phyloP scores from a whole-genome alignment of 2,113 vertebrate genomes.

The Odontophorus gujanensis region DNA sequence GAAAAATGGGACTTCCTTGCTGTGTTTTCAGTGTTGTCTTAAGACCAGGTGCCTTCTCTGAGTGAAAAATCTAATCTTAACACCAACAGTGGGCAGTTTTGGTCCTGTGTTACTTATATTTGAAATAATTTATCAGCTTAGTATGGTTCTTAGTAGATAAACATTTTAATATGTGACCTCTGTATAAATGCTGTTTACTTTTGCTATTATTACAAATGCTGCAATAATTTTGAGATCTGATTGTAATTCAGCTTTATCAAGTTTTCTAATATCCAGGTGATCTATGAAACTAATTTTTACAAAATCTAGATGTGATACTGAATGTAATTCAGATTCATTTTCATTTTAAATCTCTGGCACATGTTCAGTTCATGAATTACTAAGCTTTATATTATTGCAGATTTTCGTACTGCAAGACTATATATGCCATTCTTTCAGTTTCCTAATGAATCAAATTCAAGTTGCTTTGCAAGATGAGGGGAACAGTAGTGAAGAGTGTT shows the following conservation, averaged over 20 bases:
- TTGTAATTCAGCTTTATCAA: not conserved
- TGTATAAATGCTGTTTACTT: not conserved
- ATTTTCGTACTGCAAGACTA: conserved; percentile 2
- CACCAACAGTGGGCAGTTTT: not conserved
- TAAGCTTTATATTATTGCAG: conserved; percentile 9
- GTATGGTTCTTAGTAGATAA: not conserved
- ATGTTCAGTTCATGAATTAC: not conserved
- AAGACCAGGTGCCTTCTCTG: not conserved
- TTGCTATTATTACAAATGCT: not conserved
- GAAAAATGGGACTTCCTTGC: not conserved
- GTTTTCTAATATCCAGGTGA: not conserved
- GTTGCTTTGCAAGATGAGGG: not conserved
- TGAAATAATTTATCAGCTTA: not conserved
- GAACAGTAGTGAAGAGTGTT: not conserved
- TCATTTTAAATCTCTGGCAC: conserved; percentile 45
- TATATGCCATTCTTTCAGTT: conserved; percentile 4
- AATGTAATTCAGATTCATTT: conserved; percentile 8
- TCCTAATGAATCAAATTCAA: not conserved
- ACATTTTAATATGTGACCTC: not conserved
- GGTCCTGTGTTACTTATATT: not conserved
- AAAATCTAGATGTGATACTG: not conserved
- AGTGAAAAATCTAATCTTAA: not conserved
- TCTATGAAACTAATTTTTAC: not conserved
- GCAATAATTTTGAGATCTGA: not conserved
- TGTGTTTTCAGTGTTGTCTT: not conserved